phyloP scores from a whole-genome alignment of 2,888 invertebrate species.

The Athalia circularis region DNA sequence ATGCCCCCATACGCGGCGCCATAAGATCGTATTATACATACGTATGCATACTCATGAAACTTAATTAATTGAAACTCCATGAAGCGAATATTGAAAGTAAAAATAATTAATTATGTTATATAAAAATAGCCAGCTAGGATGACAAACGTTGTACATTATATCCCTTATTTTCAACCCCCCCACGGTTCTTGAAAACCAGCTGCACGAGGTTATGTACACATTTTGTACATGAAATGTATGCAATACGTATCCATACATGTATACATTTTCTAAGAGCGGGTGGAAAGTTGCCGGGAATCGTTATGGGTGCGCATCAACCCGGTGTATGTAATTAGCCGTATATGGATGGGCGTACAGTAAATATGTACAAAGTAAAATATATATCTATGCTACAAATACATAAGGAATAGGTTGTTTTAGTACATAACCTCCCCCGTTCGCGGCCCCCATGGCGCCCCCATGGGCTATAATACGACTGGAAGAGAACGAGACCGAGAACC shows the following conservation, averaged over 20 bases:
- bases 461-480: not conserved
- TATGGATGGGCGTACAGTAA: not conserved
- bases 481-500: slow-evolving; percentile 18
- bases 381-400: not conserved
- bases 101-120: slow-evolving; percentile 31
- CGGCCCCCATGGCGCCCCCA: slow-evolving; percentile 8
- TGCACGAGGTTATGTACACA: slow-evolving; percentile 13
- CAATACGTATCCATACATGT: no score
- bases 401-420: not conserved
- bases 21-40: no score
- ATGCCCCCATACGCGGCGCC: no score
- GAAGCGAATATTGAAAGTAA: not conserved
- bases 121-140: slow-evolving; percentile 36
- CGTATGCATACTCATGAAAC: no score
- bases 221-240: not conserved
- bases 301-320: slow-evolving; percentile 32
- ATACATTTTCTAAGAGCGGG: no score
- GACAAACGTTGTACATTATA: slow-evolving; percentile 21
- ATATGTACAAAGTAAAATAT: not conserved
- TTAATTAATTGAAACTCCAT: no score
- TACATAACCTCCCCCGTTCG: slow-evolving; percentile 9
- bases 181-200: slow-evolving; percentile 21
- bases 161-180: slow-evolving; percentile 9
- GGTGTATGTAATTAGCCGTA: slow-evolving; percentile 38
- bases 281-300: not conserved